Evolutionary conservation across 2,888 invertebrate genomes (phyloP).

Genomic region (Omphaloscelis lunosa): DNA sequence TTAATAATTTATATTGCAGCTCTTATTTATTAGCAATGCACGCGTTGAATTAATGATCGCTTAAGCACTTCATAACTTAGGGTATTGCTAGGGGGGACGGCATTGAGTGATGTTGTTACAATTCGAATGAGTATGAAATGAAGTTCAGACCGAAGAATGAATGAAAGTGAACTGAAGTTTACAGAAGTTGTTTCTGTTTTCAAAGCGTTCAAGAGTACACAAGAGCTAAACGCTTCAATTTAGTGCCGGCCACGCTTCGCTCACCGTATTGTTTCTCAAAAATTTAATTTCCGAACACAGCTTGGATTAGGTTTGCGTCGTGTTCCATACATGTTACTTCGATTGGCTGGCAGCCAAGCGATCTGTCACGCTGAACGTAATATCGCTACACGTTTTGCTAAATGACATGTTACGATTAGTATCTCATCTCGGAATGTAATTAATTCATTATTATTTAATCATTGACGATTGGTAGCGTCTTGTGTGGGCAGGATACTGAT

Average conservation of each 20-base stretch:
- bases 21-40: constrained; percentile 57
- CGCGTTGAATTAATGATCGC: constrained; percentile 55
- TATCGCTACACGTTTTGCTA: constrained; percentile 53
- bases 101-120: constrained; percentile 8
- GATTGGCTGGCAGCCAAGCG: constrained; percentile 56
- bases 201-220: constrained; percentile 9
- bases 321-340: constrained; percentile 42
- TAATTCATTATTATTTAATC: constrained; percentile 51
- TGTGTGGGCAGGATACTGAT: constrained; percentile 23
- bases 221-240: constrained; percentile 51
- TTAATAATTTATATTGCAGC: constrained; percentile 61
- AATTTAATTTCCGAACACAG: constrained; percentile 65
- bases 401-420: constrained; percentile 60
- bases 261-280: constrained; percentile 57
- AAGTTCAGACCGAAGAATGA: constrained; percentile 7
- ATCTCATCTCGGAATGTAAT: constrained; percentile 48
- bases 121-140: constrained; percentile 15
- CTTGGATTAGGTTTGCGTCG: constrained; percentile 45
- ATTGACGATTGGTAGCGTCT: constrained; percentile 23
- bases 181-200: neutral
- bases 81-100: constrained; percentile 7
- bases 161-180: neutral
- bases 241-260: constrained; percentile 13
- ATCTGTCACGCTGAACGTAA: constrained; percentile 54
- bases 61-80: constrained; percentile 37